A percentile compares a stretch with the other conserved stretches of the same genome.
Evolutionary conservation across 2,113 vertebrate genomes (phyloP).

Genomic region (Suncus etruscus): DNA sequence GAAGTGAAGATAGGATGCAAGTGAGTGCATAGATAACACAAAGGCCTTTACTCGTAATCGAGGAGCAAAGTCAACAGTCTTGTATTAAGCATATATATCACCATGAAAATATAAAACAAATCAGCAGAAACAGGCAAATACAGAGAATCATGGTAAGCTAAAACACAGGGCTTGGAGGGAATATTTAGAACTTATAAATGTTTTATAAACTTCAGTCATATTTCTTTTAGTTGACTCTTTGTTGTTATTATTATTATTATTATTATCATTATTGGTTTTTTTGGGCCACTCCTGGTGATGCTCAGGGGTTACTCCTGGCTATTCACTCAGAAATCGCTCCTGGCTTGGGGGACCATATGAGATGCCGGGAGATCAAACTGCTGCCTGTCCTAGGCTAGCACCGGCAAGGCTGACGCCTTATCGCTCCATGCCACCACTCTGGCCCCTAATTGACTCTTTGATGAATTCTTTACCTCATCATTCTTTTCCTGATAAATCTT

Average conservation of each 20-base stretch:
- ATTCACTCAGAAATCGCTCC: no score
- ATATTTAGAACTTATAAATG: conserved; percentile 29
- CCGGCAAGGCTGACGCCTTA: no score
- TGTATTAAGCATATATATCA: conserved; percentile 7
- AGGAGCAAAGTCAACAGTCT: conserved; percentile 23
- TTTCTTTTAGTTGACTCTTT: not conserved
- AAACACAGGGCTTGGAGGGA: no score
- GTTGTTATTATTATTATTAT: no score
- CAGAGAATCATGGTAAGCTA: not conserved
- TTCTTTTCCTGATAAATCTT: conserved; percentile 49
- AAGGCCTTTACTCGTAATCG: not conserved
- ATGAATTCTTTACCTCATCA: conserved; percentile 60
- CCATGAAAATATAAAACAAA: conserved; percentile 34
- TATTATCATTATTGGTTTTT: conserved; percentile 26
- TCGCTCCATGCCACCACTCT: no score
- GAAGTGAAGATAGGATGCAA: not conserved
- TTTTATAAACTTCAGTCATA: conserved; percentile 64
- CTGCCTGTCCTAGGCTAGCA: no score
- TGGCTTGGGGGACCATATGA: no score
- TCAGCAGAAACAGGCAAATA: not conserved
- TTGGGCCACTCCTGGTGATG: not conserved
- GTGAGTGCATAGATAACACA: not conserved
- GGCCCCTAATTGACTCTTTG: not conserved
- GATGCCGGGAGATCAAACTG: no score
- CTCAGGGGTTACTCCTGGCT: no score